Base-by-base conservation (phyloP, 2,113 vertebrate genomes). In the Calyptommatus sinebrachiatus region DNA sequence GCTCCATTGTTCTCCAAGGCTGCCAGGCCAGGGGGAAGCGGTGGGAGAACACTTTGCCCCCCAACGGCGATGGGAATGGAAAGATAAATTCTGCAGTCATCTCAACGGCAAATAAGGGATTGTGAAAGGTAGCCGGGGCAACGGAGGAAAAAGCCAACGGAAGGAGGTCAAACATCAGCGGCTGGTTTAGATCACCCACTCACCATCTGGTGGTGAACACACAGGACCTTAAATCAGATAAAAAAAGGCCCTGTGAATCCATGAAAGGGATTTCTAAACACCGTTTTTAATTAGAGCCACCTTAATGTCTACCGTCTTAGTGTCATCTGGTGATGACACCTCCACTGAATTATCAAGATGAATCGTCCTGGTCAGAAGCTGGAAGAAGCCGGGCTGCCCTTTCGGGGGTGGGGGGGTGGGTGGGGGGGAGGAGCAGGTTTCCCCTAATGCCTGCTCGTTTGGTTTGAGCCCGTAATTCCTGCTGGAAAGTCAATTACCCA, bases 401-500 rank as follows among this genome's bases (percentile, higher is more conserved):
- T 81, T 82, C 82, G 53, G 83, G 35, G 5, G 35, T 2, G 5
- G 35, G 5, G 35, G 35, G 35, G 35, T 2, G 35, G 5, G 35
- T 4, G 35, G 35, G 5, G 35, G 86, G 71, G 73, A 24, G 85
- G 82, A 82, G 84, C 7, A 84, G 90, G 89, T 85, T 86, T 77
- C 88, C 80, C 35, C 90, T 93, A 91, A 93, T 92, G 91, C 91
- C 88, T n/a, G 83, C 85, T 92, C 92, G 91, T 94, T 93, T 89
- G 72, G 85, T 94, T 93, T 93, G 89, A 92, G 93, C 80, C 93
- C 92, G 85, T 92, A 94, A 95, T 94, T 94, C 89, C 92, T 93
- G 90, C 91, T 92, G 93, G 88, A 91, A 94, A 95, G 94, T 91
- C 92, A 94, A 94, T 95, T 93, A 95, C 29, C 87, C 86, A 2